Evolutionary conservation across 1,140 invertebrate genomes (phyloP), one percentile per base, ranked within the genome.

Genomic region (Paralvinella palmiformis): DNA sequence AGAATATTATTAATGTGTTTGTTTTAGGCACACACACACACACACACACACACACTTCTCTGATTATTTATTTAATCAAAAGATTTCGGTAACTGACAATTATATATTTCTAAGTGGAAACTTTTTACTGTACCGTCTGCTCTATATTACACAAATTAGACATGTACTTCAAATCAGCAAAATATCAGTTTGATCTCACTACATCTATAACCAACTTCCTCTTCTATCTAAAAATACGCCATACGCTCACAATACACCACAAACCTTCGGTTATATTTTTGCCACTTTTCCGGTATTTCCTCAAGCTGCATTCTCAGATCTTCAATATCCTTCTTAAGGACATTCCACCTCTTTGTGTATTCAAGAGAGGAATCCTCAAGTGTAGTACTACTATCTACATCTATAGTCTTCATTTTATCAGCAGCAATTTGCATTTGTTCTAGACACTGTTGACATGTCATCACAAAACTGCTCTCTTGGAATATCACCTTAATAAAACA

Each of bases 271-370:
- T 87, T 87, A 71, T 96, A 96, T 7, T 86, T 85, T 61, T 89
- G 87, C 93, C 92, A 95, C 75, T 93, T 88, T 59, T 91, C 88
- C 3, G 92, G 92, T 66, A 95, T 89, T 76, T 92, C 87, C 70
- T 91, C 88, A 35, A 96, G 77, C 64, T 92, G 88, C 62, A 87
- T 83, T 50, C 86, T 84, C 62, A 94, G 84, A 63, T 84, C 81
- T 68, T 91, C 88, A 20, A 93, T 83, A 72, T 86, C 86, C 10
- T 85, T 81, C 24, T 86, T 85, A 1, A 90, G 83, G 48, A 84
- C 83, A 56, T 89, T 84, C 90, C 90, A 95, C 62, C 88, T 82
- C 33, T 86, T 82, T 73, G 88, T 84, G 53, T 89, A 88, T 62
- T 85, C 86, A 13, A 85, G 81, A 20, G 88, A 83, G 20, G 69